These are phyloP conservation scores for Cinclus mexicanus DNA, from an alignment of 2,113 vertebrate species.

Conservation along the genomic window DNA sequence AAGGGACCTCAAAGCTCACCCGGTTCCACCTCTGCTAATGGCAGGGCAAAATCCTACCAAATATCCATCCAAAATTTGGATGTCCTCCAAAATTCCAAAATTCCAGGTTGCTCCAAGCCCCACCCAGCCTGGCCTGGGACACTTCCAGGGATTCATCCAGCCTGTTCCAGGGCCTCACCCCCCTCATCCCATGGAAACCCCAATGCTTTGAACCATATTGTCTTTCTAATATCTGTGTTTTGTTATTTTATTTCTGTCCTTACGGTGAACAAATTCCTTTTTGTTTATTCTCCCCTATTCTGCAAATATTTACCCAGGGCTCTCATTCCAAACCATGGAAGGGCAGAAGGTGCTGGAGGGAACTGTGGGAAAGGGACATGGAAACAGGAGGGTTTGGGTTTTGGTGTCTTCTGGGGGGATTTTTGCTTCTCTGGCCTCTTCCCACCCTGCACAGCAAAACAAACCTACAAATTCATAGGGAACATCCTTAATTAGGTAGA, in stretches of 20 bases:
- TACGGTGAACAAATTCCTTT: background rate
- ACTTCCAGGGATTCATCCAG: background rate
- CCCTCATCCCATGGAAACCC: background rate
- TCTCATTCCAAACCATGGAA: slow-evolving; percentile 1
- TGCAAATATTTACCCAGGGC: background rate
- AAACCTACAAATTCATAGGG: background rate
- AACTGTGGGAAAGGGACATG: slow-evolving; percentile 18
- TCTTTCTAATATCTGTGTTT: background rate
- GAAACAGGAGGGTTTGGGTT: background rate
- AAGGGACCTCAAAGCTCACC: background rate
- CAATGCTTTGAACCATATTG: background rate
- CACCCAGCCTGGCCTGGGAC: background rate
- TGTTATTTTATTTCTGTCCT: background rate
- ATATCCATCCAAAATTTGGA: too few species aligned
- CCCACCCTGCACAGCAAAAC: background rate
- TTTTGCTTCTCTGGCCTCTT: slow-evolving; percentile 35
- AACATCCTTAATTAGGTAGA: background rate
- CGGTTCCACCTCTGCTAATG: too few species aligned
- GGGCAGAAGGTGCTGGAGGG: slow-evolving; percentile 8
- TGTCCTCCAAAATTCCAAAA: too few species aligned
- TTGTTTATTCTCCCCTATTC: background rate
- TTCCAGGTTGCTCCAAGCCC: background rate
- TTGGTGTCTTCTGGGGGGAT: background rate
- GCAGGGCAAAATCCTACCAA: background rate
- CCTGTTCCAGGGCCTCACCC: background rate